Conservation (phyloP, 2,113 vertebrate species). For the Nyctereutes procyonoides region DNA sequence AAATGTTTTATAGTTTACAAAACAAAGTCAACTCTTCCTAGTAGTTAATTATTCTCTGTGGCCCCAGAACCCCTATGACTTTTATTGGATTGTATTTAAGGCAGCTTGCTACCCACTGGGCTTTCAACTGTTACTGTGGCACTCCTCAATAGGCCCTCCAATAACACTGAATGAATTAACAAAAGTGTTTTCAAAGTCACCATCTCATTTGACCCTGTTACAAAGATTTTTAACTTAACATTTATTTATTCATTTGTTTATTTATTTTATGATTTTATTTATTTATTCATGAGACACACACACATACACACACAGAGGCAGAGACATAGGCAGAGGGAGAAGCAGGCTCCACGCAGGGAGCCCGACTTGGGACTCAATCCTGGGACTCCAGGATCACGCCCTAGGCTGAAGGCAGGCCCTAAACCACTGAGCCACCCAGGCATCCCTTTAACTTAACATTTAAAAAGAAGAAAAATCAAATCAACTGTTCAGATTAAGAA, state of each 20-base stretch:
- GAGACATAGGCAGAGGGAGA: too few relatives aligned
- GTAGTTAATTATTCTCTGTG: neutral
- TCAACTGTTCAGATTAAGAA: neutral
- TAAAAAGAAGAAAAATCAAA: neutral
- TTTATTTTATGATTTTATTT: too few relatives aligned
- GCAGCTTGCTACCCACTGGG: neutral
- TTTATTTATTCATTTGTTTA: neutral
- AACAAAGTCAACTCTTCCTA: neutral
- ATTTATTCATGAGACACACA: too few relatives aligned
- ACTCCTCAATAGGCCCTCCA: neutral
- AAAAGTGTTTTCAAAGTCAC: neutral
- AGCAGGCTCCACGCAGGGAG: too few relatives aligned
- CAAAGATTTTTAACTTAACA: neutral
- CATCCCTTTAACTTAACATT: neutral
- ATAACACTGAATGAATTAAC: neutral
- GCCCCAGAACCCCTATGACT: neutral
- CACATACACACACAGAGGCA: too few relatives aligned
- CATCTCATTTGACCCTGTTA: neutral
- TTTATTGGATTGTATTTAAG: neutral
- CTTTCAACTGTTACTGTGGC: neutral
- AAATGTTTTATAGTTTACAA: slow-evolving; percentile 5
- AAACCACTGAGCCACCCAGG: too few relatives aligned
- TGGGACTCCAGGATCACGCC: too few relatives aligned
- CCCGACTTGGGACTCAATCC: too few relatives aligned
- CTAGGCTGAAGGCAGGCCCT: too few relatives aligned